A percentile compares a stretch with the other conserved stretches of the same genome.
These are phyloP conservation scores for Phortica magna DNA, from an alignment of 2,888 invertebrate genomes.

Conservation along the genomic window DNA sequence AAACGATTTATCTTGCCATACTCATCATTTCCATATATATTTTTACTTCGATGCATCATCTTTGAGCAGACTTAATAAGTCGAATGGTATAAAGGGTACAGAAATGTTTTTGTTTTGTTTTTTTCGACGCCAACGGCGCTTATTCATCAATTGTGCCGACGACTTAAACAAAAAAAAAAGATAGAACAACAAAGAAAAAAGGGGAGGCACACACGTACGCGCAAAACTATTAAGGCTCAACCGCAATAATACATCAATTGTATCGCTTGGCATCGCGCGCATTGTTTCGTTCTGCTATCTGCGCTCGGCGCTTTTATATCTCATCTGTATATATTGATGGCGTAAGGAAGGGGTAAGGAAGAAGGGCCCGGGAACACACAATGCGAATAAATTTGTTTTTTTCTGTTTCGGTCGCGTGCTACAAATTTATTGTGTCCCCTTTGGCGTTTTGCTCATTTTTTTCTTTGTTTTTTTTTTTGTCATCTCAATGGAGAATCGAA, in stretches of 20 bases:
- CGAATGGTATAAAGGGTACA: too few species aligned
- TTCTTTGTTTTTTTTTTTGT: neutral
- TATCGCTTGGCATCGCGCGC: neutral
- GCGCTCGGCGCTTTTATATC: neutral
- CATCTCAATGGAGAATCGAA: neutral
- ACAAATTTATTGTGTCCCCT: conserved; percentile 22
- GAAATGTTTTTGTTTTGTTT: too few species aligned
- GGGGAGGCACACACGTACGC: neutral
- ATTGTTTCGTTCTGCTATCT: neutral
- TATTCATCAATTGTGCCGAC: neutral
- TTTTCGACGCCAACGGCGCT: neutral
- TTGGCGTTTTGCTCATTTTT: neutral
- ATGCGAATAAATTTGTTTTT: neutral
- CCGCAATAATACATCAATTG: neutral
- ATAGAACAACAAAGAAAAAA: too few species aligned
- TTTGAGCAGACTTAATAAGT: too few species aligned
- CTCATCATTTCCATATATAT: too few species aligned
- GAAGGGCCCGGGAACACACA: neutral
- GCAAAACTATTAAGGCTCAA: neutral
- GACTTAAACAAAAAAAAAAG: neutral
- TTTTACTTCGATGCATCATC: too few species aligned
- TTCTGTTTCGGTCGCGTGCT: conserved; percentile 24
- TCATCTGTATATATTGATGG: neutral
- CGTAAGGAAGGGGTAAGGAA: neutral
- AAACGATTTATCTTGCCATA: too few species aligned